Evolutionary conservation across 2,797 vertebrate species (phyloP).

Genomic region (Philypnodon macrostomus): DNA sequence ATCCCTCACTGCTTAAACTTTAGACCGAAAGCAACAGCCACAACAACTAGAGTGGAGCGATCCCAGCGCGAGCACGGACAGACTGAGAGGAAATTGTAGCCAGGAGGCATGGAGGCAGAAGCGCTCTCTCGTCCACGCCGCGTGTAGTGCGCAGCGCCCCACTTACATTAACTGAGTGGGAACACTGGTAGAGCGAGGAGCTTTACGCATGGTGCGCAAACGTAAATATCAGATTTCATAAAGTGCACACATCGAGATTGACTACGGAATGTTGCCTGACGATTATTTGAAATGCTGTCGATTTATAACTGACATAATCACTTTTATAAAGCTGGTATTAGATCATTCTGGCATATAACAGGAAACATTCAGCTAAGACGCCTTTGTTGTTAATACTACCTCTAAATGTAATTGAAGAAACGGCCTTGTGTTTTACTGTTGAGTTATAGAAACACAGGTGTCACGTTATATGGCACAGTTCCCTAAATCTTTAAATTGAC

Average conservation of each 20-base stretch:
- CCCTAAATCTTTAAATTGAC: not conserved
- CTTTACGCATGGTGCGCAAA: conserved; percentile 52
- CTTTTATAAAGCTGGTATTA: not conserved
- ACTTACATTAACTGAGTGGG: conserved; percentile 35
- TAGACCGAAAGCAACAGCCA: not conserved
- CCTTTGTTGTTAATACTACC: not conserved
- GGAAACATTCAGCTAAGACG: no score
- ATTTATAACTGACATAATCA: not conserved
- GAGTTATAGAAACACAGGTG: no score
- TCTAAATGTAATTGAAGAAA: not conserved
- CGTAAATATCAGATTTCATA: conserved; percentile 55
- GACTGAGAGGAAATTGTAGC: conserved; percentile 5
- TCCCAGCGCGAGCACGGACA: not conserved
- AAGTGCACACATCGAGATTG: conserved; percentile 32
- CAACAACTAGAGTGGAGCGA: conserved; percentile 1
- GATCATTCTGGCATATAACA: no score
- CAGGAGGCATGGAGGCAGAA: conserved; percentile 24
- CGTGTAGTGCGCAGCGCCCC: conserved; percentile 36
- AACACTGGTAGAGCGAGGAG: conserved; percentile 57
- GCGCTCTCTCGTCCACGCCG: conserved; percentile 27
- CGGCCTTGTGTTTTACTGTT: not conserved
- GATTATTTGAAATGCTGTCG: not conserved
- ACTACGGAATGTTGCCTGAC: no score
- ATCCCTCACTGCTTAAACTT: not conserved
- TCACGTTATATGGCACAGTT: no score